phyloP scores from a whole-genome alignment of 1,140 invertebrate species.

The Euschistus heros region DNA sequence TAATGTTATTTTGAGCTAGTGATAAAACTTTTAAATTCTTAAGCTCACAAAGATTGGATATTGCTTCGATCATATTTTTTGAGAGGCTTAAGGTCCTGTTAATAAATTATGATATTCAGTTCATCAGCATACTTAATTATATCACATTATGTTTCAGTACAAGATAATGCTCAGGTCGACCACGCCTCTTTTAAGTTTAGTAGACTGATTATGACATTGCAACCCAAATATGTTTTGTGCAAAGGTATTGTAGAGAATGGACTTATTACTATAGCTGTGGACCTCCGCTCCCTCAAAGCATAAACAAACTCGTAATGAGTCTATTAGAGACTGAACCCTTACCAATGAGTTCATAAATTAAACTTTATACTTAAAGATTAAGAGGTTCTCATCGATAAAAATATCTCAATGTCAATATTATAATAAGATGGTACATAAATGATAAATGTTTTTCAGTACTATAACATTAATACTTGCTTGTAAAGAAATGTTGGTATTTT shows the following conservation, averaged over 20 bases:
- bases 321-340: no score
- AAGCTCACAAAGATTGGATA: not conserved
- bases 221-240: not conserved
- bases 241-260: no score
- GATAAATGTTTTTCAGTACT: not conserved
- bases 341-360: no score
- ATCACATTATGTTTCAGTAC: not conserved
- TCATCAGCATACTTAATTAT: not conserved
- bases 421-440: no score
- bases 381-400: no score
- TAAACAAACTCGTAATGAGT: no score
- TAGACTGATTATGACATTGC: not conserved
- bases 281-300: no score
- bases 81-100: not conserved
- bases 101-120: not conserved
- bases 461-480: not conserved
- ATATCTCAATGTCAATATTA: no score
- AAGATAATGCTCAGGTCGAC: not conserved
- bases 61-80: constrained; percentile 11
- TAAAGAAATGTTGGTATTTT: not conserved
- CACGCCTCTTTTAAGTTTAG: not conserved
- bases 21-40: not conserved
- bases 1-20: constrained; percentile 3
- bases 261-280: no score
- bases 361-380: no score